phyloP scores from a whole-genome alignment of 1,140 invertebrate genomes.

The Oscheius sp. region DNA sequence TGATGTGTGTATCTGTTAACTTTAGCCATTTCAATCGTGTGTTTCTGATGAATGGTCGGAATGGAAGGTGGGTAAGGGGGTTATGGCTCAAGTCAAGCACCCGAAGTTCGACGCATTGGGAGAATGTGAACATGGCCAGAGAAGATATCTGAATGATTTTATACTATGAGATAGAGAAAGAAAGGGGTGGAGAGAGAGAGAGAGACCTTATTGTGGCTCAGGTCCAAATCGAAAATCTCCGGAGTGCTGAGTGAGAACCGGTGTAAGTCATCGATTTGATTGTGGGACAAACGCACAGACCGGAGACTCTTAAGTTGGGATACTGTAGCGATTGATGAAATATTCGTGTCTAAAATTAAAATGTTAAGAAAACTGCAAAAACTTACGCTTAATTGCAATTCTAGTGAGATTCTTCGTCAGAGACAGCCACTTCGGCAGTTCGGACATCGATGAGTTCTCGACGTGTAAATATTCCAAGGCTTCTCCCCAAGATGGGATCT shows the following conservation, averaged over 20 bases:
- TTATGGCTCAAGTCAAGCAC: slow-evolving; percentile 11
- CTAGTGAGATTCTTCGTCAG: neutral
- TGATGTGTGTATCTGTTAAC: slow-evolving; percentile 12
- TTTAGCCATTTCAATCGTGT: slow-evolving; percentile 21
- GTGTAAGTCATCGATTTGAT: slow-evolving; percentile 13
- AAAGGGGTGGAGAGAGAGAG: neutral
- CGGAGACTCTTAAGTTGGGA: neutral
- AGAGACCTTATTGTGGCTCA: slow-evolving; percentile 21
- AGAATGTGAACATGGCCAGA: slow-evolving; percentile 14
- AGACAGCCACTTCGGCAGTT: slow-evolving; percentile 23
- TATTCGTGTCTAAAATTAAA: neutral
- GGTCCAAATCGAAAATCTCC: slow-evolving; percentile 10
- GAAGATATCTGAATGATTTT: slow-evolving; percentile 1
- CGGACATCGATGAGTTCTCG: slow-evolving; percentile 15
- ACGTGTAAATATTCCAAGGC: slow-evolving; percentile 16
- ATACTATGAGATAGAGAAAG: neutral
- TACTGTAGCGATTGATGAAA: slow-evolving; percentile 5
- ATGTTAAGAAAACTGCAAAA: neutral
- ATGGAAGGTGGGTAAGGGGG: slow-evolving; percentile 13
- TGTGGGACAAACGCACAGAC: slow-evolving; percentile 11
- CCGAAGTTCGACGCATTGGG: slow-evolving; percentile 15
- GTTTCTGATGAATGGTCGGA: slow-evolving; percentile 15
- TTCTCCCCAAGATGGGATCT: neutral
- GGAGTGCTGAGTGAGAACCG: neutral
- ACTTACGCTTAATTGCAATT: slow-evolving; percentile 5